Evolutionary conservation across 2,888 invertebrate genomes (phyloP), one percentile per base, ranked within the genome.

Genomic region (Sphaerophoria taeniata): DNA sequence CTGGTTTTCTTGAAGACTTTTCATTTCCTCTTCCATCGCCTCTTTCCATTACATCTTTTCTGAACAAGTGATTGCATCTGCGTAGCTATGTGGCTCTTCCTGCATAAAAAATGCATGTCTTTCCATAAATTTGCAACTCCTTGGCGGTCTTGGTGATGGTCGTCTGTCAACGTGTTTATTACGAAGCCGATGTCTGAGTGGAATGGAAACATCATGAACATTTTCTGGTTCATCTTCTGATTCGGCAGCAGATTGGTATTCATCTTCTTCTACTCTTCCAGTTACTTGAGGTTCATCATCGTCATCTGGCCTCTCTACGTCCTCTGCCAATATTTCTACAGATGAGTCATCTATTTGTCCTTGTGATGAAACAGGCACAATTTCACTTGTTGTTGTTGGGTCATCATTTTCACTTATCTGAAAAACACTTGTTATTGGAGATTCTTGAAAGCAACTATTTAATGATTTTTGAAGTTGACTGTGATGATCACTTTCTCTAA

Each of bases 381-480:
- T n/a, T 47, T 47, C 14, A 47, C 5, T n/a, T 47, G n/a, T 5
- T n/a, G 5, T n/a, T 47, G 47, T n/a, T 5, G 51, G 11, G 3
- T 31, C 53, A 53, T 53, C 31, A 1, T 5, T 31, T 53, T 31
- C 53, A 31, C 11, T 53, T 53, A 31, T 53, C 9, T 53, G 53
- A 53, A 53, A 53, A 53, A 51, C 51, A 51, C 11, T 1, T 4
- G 51, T 3, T 6, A 24, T 16, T 16, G 24, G 3, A 87, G 87
- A 88, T 82, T 90, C 24, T 24, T 24, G 1, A 2, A 24, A 24
- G 24, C 24, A 24, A 24, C 24, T 24, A 24, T 24, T 2, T 24
- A 24, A 24, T 24, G 24, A 24, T 24, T 91, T 9, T 39, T 39
- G 39, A 7, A 39, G 7, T 6, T 39, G 6, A 39, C 39, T 39